phyloP scores from a whole-genome alignment of 37 sponge, comb jelly and placozoan genomes.

The Crambe crambe region DNA sequence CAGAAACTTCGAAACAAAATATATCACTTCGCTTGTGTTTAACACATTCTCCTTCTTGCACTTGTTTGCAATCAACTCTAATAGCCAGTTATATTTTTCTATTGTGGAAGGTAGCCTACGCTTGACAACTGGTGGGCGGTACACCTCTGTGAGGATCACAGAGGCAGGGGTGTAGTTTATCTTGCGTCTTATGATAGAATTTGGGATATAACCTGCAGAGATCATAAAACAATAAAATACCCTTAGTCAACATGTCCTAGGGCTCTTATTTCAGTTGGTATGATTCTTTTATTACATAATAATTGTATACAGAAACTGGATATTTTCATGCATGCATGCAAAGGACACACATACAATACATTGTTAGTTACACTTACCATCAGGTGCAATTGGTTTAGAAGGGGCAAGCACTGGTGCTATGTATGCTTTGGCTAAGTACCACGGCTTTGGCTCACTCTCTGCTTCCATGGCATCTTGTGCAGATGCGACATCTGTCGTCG shows the following conservation, averaged over 20 bases:
- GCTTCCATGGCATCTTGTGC: too few species aligned
- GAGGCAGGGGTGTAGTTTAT: neutral
- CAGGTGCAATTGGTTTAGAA: slow-evolving; percentile 67
- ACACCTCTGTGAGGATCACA: neutral
- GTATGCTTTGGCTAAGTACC: neutral
- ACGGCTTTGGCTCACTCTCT: too few species aligned
- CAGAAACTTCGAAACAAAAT: neutral
- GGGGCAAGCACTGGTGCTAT: slow-evolving; percentile 14
- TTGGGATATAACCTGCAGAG: slow-evolving; percentile 1
- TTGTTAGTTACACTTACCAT: slow-evolving; percentile 50
- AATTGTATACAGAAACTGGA: neutral
- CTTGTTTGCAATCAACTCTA: neutral
- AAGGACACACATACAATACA: too few species aligned
- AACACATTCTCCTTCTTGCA: neutral
- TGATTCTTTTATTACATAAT: too few species aligned
- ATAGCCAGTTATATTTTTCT: neutral
- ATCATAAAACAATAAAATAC: neutral
- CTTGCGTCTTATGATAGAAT: neutral
- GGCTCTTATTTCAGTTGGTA: too few species aligned
- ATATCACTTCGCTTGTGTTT: neutral
- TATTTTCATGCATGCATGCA: neutral
- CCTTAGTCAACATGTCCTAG: too few species aligned
- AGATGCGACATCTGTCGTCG: too few species aligned
- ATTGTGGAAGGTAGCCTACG: neutral
- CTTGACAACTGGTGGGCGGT: neutral